Conservation (phyloP, 92 coral and sea anemone species). For the Parazoanthus swiftii region DNA sequence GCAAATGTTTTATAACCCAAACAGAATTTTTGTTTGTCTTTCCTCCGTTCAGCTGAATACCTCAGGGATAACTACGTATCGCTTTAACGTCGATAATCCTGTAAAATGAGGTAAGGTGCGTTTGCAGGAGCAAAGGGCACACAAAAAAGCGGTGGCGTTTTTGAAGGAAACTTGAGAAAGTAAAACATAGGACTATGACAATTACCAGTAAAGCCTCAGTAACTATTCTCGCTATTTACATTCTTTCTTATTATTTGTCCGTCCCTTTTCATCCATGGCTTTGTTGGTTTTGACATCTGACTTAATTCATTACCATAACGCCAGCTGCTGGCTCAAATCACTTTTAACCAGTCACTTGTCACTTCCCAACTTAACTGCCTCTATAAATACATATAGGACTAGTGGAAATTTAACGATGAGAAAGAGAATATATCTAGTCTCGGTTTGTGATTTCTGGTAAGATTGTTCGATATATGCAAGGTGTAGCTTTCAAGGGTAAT, state of each 20-base stretch:
- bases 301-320: constrained; percentile 6
- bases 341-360: not conserved
- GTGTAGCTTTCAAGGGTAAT: constrained; percentile 14
- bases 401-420: too few species aligned
- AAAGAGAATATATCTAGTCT: too few species aligned
- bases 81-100: not conserved
- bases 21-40: constrained; percentile 1
- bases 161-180: not conserved
- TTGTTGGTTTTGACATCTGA: not conserved
- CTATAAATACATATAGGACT: too few species aligned
- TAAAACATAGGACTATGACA: not conserved
- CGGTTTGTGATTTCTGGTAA: not conserved
- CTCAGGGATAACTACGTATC: not conserved
- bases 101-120: not conserved
- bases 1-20: not conserved
- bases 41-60: not conserved
- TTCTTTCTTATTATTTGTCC: constrained; percentile 6
- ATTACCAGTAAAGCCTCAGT: not conserved
- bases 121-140: not conserved
- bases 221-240: not conserved
- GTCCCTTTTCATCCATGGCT: not conserved
- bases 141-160: not conserved
- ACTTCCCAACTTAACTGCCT: not conserved
- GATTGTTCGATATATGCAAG: not conserved
- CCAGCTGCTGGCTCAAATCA: not conserved